Base-by-base conservation (phyloP, 2,113 vertebrate species). In the Dendropsophus ebraccatus region DNA sequence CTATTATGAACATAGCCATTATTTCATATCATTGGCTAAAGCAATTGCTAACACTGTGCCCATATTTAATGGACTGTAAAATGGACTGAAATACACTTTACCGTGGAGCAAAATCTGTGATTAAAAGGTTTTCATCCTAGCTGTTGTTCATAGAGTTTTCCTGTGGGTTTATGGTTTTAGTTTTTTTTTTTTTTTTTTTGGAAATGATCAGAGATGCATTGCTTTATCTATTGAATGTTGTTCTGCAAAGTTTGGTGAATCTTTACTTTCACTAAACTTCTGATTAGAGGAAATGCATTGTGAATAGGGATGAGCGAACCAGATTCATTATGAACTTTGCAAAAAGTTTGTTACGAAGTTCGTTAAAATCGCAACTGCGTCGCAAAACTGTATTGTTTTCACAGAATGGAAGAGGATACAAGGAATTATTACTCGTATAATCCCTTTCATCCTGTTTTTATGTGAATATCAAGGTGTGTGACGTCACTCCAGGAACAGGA, bases 21-120 rank as follows among this genome's bases (percentile, higher is more conserved):
- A 76, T 84, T 65, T 62, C 49, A 54, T 60, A 84, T 84, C 25
- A 54, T n/a, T 84, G 37, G 54, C 32, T 25, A 25, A 80, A 80
- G 23, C 50, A 67, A 67, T 81, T 25, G 58, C 32, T 32, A 32
- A 47, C n/a, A 81, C 79, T 67, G 60, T 81, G 79, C 75, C 50
- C 54, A 37, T 62, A 60, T 45, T 80, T 58, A 60, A 80, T 80
- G 54, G 52, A 56, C 77, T 60, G 30, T 62, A 23, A 37, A 80
- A 80, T 60, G 54, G 77, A 9, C 56, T n/a, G 54, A n/a, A 37
- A 35, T 35, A 80, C 77, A 14, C 32, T 81, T 81, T 81, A 23
- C 12, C 21, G 25, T 65, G 60, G 50, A 80, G 77, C 7, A 16
- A 80, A 62, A 60, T 16, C 21, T 54, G 30, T 37, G 32, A n/a